Percentiles rank a stretch among this genome's conserved stretches.
Conservation (phyloP, 2,888 invertebrate genomes). For the Scaptomyza parva region DNA sequence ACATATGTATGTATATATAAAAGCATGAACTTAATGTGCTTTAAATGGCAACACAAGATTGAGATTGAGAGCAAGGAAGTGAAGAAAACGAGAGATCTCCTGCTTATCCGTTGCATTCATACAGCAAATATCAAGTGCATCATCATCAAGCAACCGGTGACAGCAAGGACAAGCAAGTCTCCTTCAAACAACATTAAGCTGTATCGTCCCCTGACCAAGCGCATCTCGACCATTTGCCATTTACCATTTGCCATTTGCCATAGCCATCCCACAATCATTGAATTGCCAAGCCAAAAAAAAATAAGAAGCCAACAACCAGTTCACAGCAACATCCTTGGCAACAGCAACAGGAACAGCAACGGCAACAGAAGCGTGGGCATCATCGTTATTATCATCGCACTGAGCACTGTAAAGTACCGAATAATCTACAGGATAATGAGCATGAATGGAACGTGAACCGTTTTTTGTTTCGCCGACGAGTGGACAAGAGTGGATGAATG, state of each 20-base stretch:
- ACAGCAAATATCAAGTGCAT: constrained; percentile 80
- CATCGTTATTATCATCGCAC: constrained; percentile 79
- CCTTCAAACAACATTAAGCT: constrained; percentile 60
- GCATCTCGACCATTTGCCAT: constrained; percentile 1
- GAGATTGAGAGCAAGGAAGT: not conserved
- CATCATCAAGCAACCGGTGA: constrained; percentile 60
- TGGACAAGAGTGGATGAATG: not conserved
- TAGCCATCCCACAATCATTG: constrained; percentile 11
- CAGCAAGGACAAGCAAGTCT: constrained; percentile 55
- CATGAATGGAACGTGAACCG: constrained; percentile 76
- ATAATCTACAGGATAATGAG: constrained; percentile 80
- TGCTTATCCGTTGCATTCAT: constrained; percentile 62
- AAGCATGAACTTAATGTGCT: constrained; percentile 66
- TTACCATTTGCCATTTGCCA: constrained; percentile 4
- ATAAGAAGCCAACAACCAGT: constrained; percentile 14
- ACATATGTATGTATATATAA: constrained; percentile 1
- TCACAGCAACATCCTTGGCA: constrained; percentile 57
- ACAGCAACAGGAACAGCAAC: not conserved
- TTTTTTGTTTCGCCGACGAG: constrained; percentile 46
- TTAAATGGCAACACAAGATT: constrained; percentile 66
- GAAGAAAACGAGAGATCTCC: not conserved
- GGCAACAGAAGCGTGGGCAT: constrained; percentile 40
- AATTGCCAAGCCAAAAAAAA: constrained; percentile 32
- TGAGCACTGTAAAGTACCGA: constrained; percentile 77
- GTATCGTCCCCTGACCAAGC: constrained; percentile 24